phyloP scores from a whole-genome alignment of 2,888 invertebrate species.

The Pyrrhia umbra region DNA sequence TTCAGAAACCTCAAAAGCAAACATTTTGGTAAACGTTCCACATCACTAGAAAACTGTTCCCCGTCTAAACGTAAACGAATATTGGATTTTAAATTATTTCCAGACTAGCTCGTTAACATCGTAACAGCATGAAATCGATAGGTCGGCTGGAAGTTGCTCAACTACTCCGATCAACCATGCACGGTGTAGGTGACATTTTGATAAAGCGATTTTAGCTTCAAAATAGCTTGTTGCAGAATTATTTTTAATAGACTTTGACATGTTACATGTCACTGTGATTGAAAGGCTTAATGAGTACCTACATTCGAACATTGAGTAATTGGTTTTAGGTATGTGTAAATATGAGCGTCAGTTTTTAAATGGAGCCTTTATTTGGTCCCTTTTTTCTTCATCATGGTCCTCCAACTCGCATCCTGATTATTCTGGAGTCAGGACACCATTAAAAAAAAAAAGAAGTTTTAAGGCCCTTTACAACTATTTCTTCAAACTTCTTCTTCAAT shows the following conservation, averaged over 20 bases:
- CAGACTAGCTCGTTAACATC: conserved; percentile 61
- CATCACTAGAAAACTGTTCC: conserved; percentile 42
- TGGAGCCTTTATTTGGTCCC: neutral
- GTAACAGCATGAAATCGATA: conserved; percentile 61
- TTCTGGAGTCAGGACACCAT: too few species aligned
- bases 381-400: neutral
- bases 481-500: neutral
- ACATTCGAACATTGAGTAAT: neutral
- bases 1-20: conserved; percentile 43
- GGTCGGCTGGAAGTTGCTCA: conserved; percentile 49
- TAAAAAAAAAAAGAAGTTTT: too few species aligned
- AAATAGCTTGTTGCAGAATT: conserved; percentile 49
- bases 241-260: conserved; percentile 53
- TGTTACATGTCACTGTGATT: conserved; percentile 29
- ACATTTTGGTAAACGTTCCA: conserved; percentile 48
- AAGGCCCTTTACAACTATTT: too few species aligned
- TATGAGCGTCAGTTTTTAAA: neutral
- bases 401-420: too few species aligned
- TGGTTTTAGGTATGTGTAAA: neutral
- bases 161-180: conserved; percentile 55
- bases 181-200: conserved; percentile 64
- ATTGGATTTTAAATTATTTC: conserved; percentile 65
- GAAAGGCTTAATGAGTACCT: conserved; percentile 14
- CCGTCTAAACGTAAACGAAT: conserved; percentile 58
- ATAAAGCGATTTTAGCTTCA: conserved; percentile 58